phyloP scores from a whole-genome alignment of 2,113 vertebrate genomes.

The Lycaon pictus region DNA sequence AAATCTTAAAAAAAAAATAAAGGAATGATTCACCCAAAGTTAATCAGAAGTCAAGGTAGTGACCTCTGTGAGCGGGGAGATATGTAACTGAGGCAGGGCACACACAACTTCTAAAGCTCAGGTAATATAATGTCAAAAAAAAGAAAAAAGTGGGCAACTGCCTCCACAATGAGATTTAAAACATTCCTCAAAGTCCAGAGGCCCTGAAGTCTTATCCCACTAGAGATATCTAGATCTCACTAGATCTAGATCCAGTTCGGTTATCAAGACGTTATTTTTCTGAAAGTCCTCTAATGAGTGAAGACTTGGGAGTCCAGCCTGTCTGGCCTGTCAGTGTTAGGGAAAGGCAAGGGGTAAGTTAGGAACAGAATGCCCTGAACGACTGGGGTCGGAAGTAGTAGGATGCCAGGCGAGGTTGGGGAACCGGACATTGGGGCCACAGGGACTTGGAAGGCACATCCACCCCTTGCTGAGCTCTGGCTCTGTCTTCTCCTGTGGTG shows the following conservation, averaged over 20 bases:
- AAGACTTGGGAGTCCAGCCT: neutral
- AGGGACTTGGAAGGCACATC: accelerated
- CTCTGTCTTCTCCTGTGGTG: accelerated
- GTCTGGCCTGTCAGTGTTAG: neutral
- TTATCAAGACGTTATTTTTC: neutral
- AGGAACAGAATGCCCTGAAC: neutral
- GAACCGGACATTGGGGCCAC: neutral
- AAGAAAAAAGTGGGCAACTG: too few relatives aligned
- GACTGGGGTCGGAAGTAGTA: neutral
- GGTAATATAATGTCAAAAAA: neutral
- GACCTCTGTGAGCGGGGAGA: neutral
- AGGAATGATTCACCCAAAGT: neutral
- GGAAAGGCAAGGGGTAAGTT: neutral
- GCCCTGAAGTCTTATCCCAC: neutral
- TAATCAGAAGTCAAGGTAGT: neutral
- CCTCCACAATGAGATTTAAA: neutral
- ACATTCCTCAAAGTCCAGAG: neutral
- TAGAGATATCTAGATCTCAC: neutral
- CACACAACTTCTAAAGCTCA: neutral
- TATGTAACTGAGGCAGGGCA: neutral
- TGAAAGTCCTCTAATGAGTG: neutral
- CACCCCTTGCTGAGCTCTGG: neutral
- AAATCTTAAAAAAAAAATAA: neutral
- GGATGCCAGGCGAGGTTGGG: neutral
- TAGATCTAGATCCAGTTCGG: neutral